phyloP scores from a whole-genome alignment of 1,140 invertebrate species.

The Forficula auricularia region DNA sequence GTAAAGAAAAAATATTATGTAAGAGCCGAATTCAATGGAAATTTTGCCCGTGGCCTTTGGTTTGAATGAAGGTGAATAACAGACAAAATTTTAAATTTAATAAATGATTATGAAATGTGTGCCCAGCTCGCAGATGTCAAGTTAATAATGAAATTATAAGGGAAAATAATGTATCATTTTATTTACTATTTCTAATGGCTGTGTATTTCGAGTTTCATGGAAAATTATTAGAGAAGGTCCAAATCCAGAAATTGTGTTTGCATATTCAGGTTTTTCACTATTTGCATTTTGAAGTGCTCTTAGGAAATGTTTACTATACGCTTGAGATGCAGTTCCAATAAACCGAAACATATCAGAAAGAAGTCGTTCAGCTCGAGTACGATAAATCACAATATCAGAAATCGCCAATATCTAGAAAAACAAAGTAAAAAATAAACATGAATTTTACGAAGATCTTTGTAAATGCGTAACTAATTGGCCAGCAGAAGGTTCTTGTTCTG shows the following conservation, averaged over 20 bases:
- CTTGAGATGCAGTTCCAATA: slow-evolving; percentile 55
- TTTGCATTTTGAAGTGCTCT: slow-evolving; percentile 36
- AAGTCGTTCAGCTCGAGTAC: slow-evolving; percentile 56
- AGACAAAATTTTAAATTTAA: too few species aligned
- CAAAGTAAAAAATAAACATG: slow-evolving; percentile 3
- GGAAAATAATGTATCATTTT: background rate
- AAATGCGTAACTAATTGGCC: too few species aligned
- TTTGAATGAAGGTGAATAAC: too few species aligned
- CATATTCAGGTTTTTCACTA: slow-evolving; percentile 30
- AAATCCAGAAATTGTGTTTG: slow-evolving; percentile 31
- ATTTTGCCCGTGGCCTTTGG: too few species aligned
- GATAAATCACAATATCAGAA: slow-evolving; percentile 66
- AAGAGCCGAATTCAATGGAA: too few species aligned
- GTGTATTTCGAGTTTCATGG: slow-evolving; percentile 65
- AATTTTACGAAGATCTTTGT: too few species aligned
- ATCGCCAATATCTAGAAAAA: slow-evolving; percentile 43
- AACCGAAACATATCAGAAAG: slow-evolving; percentile 67
- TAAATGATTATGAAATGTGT: too few species aligned
- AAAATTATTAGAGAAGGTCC: slow-evolving; percentile 63
- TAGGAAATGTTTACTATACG: slow-evolving; percentile 58
- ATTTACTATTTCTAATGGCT: slow-evolving; percentile 20
- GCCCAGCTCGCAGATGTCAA: too few species aligned
- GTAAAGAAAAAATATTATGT: too few species aligned
- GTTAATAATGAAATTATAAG: background rate
- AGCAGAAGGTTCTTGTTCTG: too few species aligned